A percentile compares a stretch with the other conserved stretches of the same genome.
phyloP scores from a whole-genome alignment of 2,113 vertebrate genomes.

The Sylvia atricapilla region DNA sequence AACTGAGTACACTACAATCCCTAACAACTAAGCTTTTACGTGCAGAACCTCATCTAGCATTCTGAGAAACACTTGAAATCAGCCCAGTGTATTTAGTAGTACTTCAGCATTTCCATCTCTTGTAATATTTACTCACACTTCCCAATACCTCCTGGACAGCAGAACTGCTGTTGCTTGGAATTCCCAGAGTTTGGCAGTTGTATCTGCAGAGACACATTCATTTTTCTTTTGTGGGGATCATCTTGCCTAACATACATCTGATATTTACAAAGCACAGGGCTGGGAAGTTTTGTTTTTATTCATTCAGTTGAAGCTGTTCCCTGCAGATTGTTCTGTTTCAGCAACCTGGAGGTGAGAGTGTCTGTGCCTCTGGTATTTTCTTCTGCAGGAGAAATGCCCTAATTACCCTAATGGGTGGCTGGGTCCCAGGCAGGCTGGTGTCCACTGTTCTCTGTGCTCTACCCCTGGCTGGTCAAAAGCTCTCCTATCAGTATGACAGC shows the following conservation, averaged over 20 bases:
- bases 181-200: background rate
- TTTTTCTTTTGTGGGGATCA: background rate
- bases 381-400: background rate
- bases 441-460: background rate
- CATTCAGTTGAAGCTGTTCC: background rate
- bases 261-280: background rate
- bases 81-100: background rate
- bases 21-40: background rate
- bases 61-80: background rate
- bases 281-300: background rate
- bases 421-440: background rate
- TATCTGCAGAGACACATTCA: fast-evolving
- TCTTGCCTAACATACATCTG: background rate
- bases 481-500: background rate
- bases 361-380: background rate
- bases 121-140: constrained; percentile 14
- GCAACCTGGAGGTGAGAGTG: background rate
- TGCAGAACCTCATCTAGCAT: background rate
- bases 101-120: background rate
- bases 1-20: background rate
- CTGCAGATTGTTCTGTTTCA: background rate
- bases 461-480: background rate
- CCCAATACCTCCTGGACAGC: background rate
- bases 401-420: background rate
- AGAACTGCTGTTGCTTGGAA: background rate